Percentiles rank a stretch among this genome's conserved stretches.
Evolutionary conservation across 2,113 vertebrate species (phyloP).

Genomic region (Verasper variegatus): DNA sequence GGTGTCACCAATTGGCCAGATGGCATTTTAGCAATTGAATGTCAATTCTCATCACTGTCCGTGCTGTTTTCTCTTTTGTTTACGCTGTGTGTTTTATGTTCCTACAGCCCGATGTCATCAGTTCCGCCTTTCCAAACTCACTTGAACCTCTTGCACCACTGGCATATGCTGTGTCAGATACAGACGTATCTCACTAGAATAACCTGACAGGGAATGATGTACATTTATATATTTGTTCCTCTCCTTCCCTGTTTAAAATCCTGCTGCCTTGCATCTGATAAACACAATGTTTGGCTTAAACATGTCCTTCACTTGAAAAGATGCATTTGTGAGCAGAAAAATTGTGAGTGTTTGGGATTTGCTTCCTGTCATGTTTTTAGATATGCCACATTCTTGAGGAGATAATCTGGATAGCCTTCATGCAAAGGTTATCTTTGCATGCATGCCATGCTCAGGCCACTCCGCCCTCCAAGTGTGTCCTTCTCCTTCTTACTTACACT

Average conservation of each 20-base stretch:
- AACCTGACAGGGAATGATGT: conserved; percentile 29
- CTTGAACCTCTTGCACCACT: conserved; percentile 40
- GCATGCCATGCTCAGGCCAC: conserved; percentile 11
- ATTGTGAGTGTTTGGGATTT: not conserved
- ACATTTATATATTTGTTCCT: not conserved
- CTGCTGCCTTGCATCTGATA: conserved; percentile 14
- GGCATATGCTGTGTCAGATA: conserved; percentile 54
- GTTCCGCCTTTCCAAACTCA: conserved; percentile 17
- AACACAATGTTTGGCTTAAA: conserved; percentile 21
- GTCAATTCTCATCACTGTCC: conserved; percentile 40
- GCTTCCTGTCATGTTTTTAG: not conserved
- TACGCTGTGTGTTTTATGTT: conserved; percentile 24
- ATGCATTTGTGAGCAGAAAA: conserved; percentile 4
- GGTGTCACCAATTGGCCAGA: conserved; percentile 19
- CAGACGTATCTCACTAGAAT: conserved; percentile 42
- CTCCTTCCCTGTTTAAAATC: conserved; percentile 7
- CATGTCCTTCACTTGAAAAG: conserved; percentile 17
- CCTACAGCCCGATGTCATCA: conserved; percentile 12
- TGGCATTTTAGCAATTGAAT: conserved; percentile 25
- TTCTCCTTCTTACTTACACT: conserved; percentile 68
- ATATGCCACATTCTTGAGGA: conserved; percentile 6
- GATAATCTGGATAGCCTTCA: not conserved
- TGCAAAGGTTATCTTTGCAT: conserved; percentile 12
- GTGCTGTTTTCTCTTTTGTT: conserved; percentile 20
- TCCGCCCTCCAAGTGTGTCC: conserved; percentile 54